phyloP scores from a whole-genome alignment of 1,140 invertebrate genomes.

The Pissodes strobi region DNA sequence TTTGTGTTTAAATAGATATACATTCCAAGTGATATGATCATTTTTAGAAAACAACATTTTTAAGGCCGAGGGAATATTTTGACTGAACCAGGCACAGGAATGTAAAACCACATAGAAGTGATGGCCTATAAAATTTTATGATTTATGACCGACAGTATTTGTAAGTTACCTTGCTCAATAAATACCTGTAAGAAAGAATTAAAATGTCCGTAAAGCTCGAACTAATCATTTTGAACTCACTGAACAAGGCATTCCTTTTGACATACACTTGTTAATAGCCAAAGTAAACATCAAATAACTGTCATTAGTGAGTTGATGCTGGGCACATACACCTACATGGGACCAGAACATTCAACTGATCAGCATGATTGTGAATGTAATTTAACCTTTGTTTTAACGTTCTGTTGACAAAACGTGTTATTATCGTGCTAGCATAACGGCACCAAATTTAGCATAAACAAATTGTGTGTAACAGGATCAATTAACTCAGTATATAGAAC shows the following conservation, averaged over 20 bases:
- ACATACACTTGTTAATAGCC: slow-evolving; percentile 19
- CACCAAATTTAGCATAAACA: no score
- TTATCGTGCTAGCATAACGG: slow-evolving; percentile 6
- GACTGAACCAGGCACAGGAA: no score
- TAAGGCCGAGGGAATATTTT: no score
- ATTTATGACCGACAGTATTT: no score
- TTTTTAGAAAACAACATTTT: no score
- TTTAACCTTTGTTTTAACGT: slow-evolving; percentile 29
- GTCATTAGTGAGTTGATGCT: slow-evolving; percentile 36
- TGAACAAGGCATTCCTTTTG: slow-evolving; percentile 32
- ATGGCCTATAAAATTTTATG: no score
- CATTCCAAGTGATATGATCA: no score
- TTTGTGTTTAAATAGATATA: no score
- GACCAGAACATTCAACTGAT: slow-evolving; percentile 15
- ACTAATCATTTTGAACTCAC: slow-evolving; percentile 12
- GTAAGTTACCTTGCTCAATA: slow-evolving; percentile 5
- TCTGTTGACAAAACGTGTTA: slow-evolving; percentile 15
- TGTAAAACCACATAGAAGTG: no score
- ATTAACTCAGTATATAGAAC: no score
- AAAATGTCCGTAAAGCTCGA: slow-evolving; percentile 9
- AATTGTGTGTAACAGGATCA: no score
- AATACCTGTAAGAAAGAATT: slow-evolving; percentile 11
- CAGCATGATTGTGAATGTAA: slow-evolving; percentile 21
- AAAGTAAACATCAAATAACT: slow-evolving; percentile 13
- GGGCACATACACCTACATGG: slow-evolving; percentile 30